Conservation (phyloP, 2,113 vertebrate species). For the Leucosticte australis region DNA sequence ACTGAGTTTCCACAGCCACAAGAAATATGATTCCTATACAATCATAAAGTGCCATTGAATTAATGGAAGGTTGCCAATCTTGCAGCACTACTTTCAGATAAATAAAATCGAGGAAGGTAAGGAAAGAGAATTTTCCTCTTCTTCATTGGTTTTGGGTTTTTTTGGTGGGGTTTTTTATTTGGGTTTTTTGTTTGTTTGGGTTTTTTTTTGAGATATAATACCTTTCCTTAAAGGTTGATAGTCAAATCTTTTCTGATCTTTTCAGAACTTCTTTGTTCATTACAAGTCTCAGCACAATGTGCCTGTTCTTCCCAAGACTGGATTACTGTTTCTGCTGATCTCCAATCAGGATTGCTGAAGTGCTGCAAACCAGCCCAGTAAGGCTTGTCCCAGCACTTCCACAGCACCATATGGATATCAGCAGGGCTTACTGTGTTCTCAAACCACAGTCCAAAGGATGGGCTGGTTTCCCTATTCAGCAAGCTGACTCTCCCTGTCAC, state of each 20-base stretch:
- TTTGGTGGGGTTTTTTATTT: no score
- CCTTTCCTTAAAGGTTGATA: not conserved
- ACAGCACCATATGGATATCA: not conserved
- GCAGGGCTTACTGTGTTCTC: not conserved
- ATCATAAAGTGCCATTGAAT: not conserved
- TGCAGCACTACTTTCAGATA: not conserved
- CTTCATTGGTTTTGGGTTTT: not conserved
- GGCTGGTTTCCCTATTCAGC: not conserved
- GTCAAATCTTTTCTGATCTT: not conserved
- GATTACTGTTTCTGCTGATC: not conserved
- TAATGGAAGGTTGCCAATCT: not conserved
- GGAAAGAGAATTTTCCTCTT: not conserved
- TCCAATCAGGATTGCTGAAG: not conserved
- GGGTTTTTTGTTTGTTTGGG: not conserved
- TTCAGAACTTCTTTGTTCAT: not conserved
- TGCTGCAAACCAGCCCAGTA: not conserved
- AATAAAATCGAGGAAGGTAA: not conserved
- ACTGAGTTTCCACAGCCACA: not conserved
- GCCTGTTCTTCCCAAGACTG: not conserved
- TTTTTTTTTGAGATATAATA: not conserved
- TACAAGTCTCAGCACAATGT: fast-evolving
- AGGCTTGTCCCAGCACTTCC: not conserved
- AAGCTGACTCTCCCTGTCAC: not conserved
- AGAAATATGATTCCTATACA: not conserved
- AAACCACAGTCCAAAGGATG: not conserved